These are phyloP conservation scores for Boloria euphrosyne DNA, from an alignment of 2,888 invertebrate genomes.

Conservation along the genomic window DNA sequence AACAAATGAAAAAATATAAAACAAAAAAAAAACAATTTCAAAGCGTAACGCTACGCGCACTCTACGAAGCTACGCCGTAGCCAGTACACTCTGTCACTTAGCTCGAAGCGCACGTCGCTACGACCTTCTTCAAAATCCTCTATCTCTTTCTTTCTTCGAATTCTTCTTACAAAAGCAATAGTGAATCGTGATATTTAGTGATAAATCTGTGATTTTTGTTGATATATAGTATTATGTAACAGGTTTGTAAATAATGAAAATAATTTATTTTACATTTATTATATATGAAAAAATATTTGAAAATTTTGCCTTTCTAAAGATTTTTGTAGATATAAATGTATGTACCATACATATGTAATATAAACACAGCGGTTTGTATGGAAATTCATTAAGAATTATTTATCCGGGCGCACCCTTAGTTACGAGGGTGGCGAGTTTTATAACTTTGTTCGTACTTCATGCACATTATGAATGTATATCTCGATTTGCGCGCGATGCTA, in stretches of 20 bases:
- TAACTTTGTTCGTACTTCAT: neutral
- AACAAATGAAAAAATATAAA: conserved; percentile 6
- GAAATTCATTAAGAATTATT: too few relatives aligned
- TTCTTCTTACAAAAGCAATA: conserved; percentile 40
- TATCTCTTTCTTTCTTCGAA: conserved; percentile 44
- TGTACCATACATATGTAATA: neutral
- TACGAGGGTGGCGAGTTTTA: too few relatives aligned
- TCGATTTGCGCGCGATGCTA: too few relatives aligned
- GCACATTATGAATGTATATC: too few relatives aligned
- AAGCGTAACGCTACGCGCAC: conserved; percentile 44
- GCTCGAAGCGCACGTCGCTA: conserved; percentile 43
- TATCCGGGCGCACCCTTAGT: too few relatives aligned
- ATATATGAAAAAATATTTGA: conserved; percentile 5
- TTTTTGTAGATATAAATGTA: neutral
- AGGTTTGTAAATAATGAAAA: conserved; percentile 32
- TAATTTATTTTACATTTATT: neutral
- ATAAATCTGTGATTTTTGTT: conserved; percentile 31
- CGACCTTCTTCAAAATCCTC: conserved; percentile 45
- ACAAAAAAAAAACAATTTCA: conserved; percentile 28
- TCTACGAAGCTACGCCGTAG: conserved; percentile 44
- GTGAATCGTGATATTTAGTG: conserved; percentile 36
- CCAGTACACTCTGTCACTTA: conserved; percentile 46
- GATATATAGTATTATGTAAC: conserved; percentile 40
- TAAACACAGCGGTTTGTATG: too few relatives aligned
- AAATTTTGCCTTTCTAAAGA: neutral